Evolutionary conservation across 2,888 invertebrate species (phyloP), one percentile per base, ranked within the genome.

Genomic region (Antheraea assamensis): DNA sequence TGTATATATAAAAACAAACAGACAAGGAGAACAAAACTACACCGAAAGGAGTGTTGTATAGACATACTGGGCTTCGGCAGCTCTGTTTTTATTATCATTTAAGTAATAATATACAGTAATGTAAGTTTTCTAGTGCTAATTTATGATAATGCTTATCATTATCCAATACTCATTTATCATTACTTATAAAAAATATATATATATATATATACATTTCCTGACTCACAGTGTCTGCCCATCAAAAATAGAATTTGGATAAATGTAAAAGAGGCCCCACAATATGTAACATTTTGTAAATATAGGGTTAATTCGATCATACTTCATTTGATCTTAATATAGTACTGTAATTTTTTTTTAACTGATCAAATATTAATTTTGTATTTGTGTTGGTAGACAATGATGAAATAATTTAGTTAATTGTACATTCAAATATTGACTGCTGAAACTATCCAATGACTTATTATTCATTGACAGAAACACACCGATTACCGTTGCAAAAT

Each of bases 151-250:
- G 87, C 88, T 88, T 87, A 87, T 85, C 87, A 89, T 88, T 90
- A 87, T 90, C 24, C 89, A 93, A 93, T 93, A 93, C 94, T 94
- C 94, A 93, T 91, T 84, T 87, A 86, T 88, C 85, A 87, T 89
- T 87, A 81, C 80, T 85, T 84, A 82, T 88, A 81, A 74, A 77
- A 80, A 80, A 81, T 17, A 64, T 17, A 30, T 64, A n/a, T n/a
- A n/a, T n/a, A n/a, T n/a, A n/a, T n/a, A n/a, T n/a, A n/a, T 30
- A 64, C 27, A 64, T 80, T 79, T 80, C 79, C 76, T 72, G 73
- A 80, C 76, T 81, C 79, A 79, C 77, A 35, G 80, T 83, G 87
- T 88, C 87, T 88, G 89, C 89, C 88, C 79, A 79, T 83, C 81
- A 79, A 80, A 76, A 80, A 78, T 71, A 83, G 79, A 82, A 82